Evolutionary conservation across 2,113 vertebrate species (phyloP), one percentile per base, ranked within the genome.

Genomic region (Zapornia atra): DNA sequence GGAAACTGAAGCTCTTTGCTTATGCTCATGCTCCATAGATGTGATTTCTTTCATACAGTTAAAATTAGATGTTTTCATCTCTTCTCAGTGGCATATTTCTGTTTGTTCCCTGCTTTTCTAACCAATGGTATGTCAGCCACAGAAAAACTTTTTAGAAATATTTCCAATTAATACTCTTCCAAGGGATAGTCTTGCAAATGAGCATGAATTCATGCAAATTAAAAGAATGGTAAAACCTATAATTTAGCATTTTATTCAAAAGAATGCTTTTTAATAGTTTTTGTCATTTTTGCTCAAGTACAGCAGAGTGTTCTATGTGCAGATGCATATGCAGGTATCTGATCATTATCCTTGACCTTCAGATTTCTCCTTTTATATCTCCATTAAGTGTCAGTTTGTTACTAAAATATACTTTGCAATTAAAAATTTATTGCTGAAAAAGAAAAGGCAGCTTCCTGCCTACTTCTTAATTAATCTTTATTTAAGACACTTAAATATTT

Each of bases 401-500:
- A 70, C 51, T 83, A 85, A 73, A 75, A 16, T 21, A 81, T 71
- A 90, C 25, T 73, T 90, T 56, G 33, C 64, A 93, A 90, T 93
- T 78, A 81, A 95, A 94, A 63, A 71, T 46, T 15, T 73, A 92
- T 70, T 92, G 25, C 48, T 94, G 85, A 82, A 87, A 89, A 94
- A 81, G 76, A 76, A 91, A 95, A 91, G 33, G 56, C 44, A 91
- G 54, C 42, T 90, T 95, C 73, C 51, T 90, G 46, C 59, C 59
- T 83, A 40, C 19, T 40, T 85, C 22, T 83, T 95, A 92, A 94
- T 93, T 90, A 94, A 82, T 88, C 50, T 96, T 86, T 89, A 76
- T 86, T 92, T 91, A 50, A 93, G 85, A 75, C 29, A 70, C 26
- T 90, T 86, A 80, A 90, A 92, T 86, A 92, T 94, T 93, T 83